Base-by-base conservation (phyloP, 2,888 invertebrate species). In the Andrena praecox region DNA sequence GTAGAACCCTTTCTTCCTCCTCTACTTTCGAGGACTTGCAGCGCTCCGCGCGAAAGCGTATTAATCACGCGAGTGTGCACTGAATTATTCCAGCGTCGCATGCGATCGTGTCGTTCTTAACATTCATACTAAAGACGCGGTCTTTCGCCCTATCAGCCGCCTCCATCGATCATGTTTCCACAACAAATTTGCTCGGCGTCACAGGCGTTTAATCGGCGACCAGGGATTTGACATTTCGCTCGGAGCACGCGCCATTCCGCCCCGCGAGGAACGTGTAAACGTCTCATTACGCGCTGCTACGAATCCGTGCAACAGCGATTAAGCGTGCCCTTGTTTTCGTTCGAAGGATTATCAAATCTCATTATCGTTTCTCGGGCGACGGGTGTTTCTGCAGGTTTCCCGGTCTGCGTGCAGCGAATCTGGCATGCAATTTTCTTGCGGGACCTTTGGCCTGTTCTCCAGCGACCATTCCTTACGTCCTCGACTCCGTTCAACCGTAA, bases 341-440 rank as follows among this genome's bases (percentile, higher is more conserved):
- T 2, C n/a, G 24, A 48, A 33, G 50, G 66, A 71, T 71, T 71
- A 62, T 66, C 67, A 27, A 20, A 80, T 50, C 56, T 67, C 62
- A 10, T 71, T 71, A 73, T 69, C 78, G 68, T 31, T 50, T 67
- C 52, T 67, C 24, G 69, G 6, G 27, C 16, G 50, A 27, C 20
- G 29, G 24, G 35, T 68, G 72, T 76, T 76, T 68, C 69, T 60
- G 69, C 42, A 8, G 24, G 42, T 64, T 35, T 52, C 35, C 5
- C 20, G 31, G 24, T 31, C 50, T 54, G 70, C 78, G 70, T 81
- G 73, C 78, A 54, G 50, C 42, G 27, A 62, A n/a, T 27, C 54
- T 27, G 60, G 16, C 80, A 64, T 80, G 76, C 80, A 64, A 76
- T 76, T 80, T 69, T 82, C 76, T 77, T n/a, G 64, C n/a, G 52